Conservation (phyloP, 2,113 vertebrate genomes). For the rabbit (Oryctolagus cuniculus) region DNA sequence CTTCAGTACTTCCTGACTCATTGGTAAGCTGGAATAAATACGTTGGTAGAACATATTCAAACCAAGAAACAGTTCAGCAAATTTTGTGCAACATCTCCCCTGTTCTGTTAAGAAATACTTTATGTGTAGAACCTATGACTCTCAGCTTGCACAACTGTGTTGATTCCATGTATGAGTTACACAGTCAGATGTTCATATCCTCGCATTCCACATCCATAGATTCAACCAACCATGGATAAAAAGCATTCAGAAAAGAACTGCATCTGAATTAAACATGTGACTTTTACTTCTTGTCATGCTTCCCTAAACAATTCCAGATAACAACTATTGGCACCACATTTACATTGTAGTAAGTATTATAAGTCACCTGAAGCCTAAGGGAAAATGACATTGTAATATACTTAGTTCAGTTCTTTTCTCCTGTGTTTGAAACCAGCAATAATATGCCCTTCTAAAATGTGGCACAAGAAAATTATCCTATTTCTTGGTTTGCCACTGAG, state of each 20-base stretch:
- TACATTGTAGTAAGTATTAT: too few relatives aligned
- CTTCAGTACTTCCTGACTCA: not conserved
- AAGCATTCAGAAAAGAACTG: too few relatives aligned
- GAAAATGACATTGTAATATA: not conserved
- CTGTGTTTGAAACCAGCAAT: not conserved
- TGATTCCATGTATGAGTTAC: not conserved
- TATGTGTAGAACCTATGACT: not conserved
- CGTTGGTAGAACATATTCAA: not conserved
- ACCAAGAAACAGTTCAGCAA: not conserved
- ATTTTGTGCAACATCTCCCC: not conserved
- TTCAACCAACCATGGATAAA: too few relatives aligned
- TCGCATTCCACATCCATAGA: too few relatives aligned
- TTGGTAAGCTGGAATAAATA: not conserved
- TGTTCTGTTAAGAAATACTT: not conserved
- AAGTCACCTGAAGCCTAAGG: not conserved
- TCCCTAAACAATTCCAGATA: too few relatives aligned
- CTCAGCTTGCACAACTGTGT: too few relatives aligned
- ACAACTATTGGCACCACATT: too few relatives aligned
- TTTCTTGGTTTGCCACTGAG: not conserved
- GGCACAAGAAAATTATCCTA: not conserved
- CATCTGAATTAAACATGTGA: too few relatives aligned
- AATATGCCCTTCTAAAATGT: not conserved
- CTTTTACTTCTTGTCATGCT: too few relatives aligned
- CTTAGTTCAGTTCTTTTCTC: not conserved
- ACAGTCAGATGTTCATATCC: too few relatives aligned